Base-by-base conservation (phyloP, 2,113 vertebrate genomes). In the Oreocharis arfaki region DNA sequence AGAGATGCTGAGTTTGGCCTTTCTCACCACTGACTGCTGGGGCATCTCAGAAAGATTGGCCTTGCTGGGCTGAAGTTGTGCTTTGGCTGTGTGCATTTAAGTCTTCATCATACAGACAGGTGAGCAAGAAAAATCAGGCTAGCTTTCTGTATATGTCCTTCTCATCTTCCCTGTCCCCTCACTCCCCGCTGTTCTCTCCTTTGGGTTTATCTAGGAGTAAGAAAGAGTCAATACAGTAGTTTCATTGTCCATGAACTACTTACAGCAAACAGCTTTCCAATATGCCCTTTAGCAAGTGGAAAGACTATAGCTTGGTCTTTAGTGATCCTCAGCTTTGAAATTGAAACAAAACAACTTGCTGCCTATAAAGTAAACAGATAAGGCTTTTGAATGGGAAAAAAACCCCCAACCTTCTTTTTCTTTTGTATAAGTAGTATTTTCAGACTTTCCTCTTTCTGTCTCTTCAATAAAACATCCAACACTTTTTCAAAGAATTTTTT, bases 341-440 rank as follows among this genome's bases (percentile, higher is more conserved):
- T 80, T 22, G 30, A 80, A 94, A 82, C 13, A 60, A 83, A 83
- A 75, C 14, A 21, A 73, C 10, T 74, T 76, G 11, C 42, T 73
- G n/a, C 49, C 42, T 73, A 24, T 19, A 67, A 93, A 95, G 39
- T 50, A 88, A 94, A 89, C 7, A 81, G 87, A 69, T 33, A 41
- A 74, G 16, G 23, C 12, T 73, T 95, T 74, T 63, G 33, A 93
- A 63, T 39, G 14, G 14, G 16, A 12, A 28, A 76, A 55, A 65
- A n/a, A 7, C 1, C 0, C 0, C 1, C 5, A 11, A 7, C 6
- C 1, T 6, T 10, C 4, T 20, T 22, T 46, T 49, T 39, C 30
- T 39, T 50, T 12, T 1, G 1, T 30, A 19, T 52, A 73, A 60
- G 8, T 42, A 65, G 9, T 65, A 55, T 16, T 77, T 84, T 42